These are phyloP conservation scores for Chironomus tepperi DNA, from an alignment of 1,140 invertebrate genomes.

Conservation along the genomic window DNA sequence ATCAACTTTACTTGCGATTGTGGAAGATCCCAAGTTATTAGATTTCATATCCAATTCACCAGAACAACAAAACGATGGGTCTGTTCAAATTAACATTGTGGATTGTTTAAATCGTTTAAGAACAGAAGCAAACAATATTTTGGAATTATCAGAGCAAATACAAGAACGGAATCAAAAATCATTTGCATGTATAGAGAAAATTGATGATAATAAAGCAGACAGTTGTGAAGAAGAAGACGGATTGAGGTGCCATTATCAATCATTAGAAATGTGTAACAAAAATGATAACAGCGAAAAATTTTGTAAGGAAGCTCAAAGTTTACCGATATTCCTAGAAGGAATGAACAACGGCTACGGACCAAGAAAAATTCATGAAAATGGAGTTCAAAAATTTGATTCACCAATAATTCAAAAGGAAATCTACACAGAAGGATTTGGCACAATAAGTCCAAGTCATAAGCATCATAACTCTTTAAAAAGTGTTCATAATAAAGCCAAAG, in stretches of 20 bases:
- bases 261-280: not conserved
- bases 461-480: slow-evolving; percentile 29
- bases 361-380: too few species aligned
- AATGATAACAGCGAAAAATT: not conserved
- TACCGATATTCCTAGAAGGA: not conserved
- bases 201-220: slow-evolving; percentile 33
- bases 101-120: slow-evolving; percentile 55
- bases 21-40: slow-evolving; percentile 38
- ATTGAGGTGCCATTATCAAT: slow-evolving; percentile 27
- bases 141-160: slow-evolving; percentile 46
- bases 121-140: slow-evolving; percentile 55
- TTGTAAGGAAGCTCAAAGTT: not conserved
- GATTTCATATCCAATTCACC: slow-evolving; percentile 36
- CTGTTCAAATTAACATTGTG: slow-evolving; percentile 47
- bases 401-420: too few species aligned
- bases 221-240: slow-evolving; percentile 34
- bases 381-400: too few species aligned
- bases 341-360: slow-evolving; percentile 23
- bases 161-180: slow-evolving; percentile 25
- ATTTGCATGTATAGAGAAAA: not conserved
- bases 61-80: slow-evolving; percentile 33
- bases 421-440: too few species aligned
- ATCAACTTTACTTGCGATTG: slow-evolving; percentile 45
- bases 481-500: slow-evolving; percentile 43
- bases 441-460: too few species aligned